Conservation (phyloP, 2,113 vertebrate species). For the Lasiurus cinereus region DNA sequence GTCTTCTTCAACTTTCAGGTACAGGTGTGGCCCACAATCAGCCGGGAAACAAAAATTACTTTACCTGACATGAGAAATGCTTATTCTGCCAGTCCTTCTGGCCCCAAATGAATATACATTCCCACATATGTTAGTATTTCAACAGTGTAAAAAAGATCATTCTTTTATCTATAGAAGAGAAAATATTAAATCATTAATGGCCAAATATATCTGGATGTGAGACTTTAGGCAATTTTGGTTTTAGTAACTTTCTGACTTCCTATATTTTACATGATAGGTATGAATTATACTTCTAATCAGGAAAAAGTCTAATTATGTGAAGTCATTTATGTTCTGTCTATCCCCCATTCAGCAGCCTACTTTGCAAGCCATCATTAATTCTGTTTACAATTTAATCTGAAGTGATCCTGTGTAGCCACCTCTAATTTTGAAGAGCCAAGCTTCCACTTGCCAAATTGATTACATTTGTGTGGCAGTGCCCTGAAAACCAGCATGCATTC, state of each 20-base stretch:
- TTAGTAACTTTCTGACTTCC: conserved; percentile 38
- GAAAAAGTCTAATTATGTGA: conserved; percentile 23
- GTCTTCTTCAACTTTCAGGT: neutral
- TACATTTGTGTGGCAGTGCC: neutral
- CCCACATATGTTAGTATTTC: neutral
- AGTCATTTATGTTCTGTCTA: neutral
- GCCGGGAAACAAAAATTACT: neutral
- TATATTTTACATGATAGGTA: neutral
- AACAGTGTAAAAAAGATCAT: neutral
- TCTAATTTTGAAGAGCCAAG: conserved; percentile 14
- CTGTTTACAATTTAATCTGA: neutral
- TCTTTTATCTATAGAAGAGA: neutral
- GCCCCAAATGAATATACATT: neutral
- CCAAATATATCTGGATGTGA: neutral
- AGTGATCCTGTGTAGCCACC: neutral
- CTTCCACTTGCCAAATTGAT: neutral
- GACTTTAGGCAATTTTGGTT: conserved; percentile 15
- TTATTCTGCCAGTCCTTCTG: neutral
- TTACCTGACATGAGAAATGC: neutral
- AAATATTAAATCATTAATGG: neutral
- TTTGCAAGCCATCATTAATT: neutral
- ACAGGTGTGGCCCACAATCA: neutral
- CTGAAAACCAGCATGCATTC: neutral
- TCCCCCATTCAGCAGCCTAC: neutral
- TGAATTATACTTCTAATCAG: conserved; percentile 22